Base-by-base conservation (phyloP, 2,113 vertebrate species). In the Epinephelus lanceolatus region DNA sequence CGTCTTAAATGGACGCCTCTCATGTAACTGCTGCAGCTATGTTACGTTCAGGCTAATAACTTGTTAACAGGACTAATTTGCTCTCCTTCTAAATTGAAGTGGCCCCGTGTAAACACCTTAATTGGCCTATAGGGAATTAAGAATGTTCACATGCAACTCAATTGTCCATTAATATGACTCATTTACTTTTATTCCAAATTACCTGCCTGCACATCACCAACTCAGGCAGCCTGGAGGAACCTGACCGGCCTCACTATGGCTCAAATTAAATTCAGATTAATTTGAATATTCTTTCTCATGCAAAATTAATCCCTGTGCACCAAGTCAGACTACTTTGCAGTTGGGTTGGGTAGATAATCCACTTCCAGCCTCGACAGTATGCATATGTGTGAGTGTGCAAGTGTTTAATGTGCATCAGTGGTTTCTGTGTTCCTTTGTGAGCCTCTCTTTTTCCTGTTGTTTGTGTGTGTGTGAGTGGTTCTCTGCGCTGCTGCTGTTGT, bases 121-220 rank as follows among this genome's bases (percentile, higher is more conserved):
- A 90, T 84, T 86, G 76, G 71, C 79, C 78, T 66, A 63, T 30
- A 63, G 78, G 72, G 87, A 85, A 87, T 84, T 86, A 78, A 60
- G 52, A 68, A 78, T 87, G 71, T 85, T 87, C 70, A 85, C 66
- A 60, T 85, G 59, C 68, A 70, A 77, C 63, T 49, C 80, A 81
- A 89, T 86, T 83, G 79, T 71, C 69, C 81, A 81, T 84, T 89
- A 82, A 81, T 60, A 30, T 74, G 84, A 88, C 82, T 91, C 80
- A 81, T 87, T 81, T 76, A 82, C 71, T 87, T 81, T 84, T 71
- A 81, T 74, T 83, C 71, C 72, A 91, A 84, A 86, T 84, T 62
- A 81, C 89, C 75, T 84, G 78, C 79, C 65, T 83, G 81, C 63
- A 68, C 47, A 66, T 87, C 66, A 61, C 11, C 23, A 72, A 78